Evolutionary conservation across 2,797 vertebrate genomes (phyloP).

Genomic region (Cyclopterus lumpus): DNA sequence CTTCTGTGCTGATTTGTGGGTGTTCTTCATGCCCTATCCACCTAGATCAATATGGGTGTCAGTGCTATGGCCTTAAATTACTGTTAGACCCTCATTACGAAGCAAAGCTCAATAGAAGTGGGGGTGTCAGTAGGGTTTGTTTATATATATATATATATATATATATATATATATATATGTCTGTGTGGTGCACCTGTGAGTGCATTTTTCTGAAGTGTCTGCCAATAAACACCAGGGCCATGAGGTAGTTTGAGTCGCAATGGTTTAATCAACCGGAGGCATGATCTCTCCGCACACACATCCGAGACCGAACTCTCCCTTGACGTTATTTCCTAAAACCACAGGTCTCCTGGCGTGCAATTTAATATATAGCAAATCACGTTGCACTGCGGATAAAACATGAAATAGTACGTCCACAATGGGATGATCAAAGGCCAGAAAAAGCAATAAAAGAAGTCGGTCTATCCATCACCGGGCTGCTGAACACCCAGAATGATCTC

Average conservation of each 20-base stretch:
- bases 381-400: constrained; percentile 57
- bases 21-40: constrained; percentile 76
- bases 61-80: constrained; percentile 77
- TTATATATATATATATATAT: neutral
- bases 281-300: constrained; percentile 37
- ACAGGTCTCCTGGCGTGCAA: constrained; percentile 17
- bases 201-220: constrained; percentile 61
- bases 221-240: constrained; percentile 74
- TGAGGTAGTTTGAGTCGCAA: constrained; percentile 57
- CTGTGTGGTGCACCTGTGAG: constrained; percentile 41
- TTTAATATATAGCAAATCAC: constrained; percentile 56
- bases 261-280: constrained; percentile 68
- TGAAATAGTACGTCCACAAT: constrained; percentile 64
- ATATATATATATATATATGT: too few species aligned
- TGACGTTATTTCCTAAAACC: constrained; percentile 49
- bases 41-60: constrained; percentile 76
- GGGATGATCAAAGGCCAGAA: constrained; percentile 75
- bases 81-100: constrained; percentile 76
- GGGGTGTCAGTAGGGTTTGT: constrained; percentile 29
- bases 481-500: constrained; percentile 67
- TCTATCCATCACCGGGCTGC: constrained; percentile 71
- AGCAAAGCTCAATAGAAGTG: constrained; percentile 64
- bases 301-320: constrained; percentile 42
- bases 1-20: constrained; percentile 75
- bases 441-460: constrained; percentile 73